phyloP scores from a whole-genome alignment of 2,888 invertebrate genomes.

The Scelioninae gen. 1 region DNA sequence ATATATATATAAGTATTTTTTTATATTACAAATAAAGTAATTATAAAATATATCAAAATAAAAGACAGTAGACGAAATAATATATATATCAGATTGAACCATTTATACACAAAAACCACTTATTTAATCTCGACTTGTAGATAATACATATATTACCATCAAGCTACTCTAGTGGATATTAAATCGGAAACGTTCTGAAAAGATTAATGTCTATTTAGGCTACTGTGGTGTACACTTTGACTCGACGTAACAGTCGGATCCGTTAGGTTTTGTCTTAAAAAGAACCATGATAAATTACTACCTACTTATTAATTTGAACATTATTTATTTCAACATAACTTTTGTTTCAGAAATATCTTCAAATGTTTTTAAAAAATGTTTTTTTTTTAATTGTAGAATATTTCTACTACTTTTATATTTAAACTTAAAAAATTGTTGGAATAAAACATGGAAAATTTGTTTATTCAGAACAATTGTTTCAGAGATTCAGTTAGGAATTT shows the following conservation, averaged over 20 bases:
- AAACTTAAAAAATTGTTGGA: no score
- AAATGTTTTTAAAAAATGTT: no score
- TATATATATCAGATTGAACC: not conserved
- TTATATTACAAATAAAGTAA: no score
- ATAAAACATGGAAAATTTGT: no score
- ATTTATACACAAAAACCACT: constrained; percentile 19
- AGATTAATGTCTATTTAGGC: constrained; percentile 47
- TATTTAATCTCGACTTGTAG: constrained; percentile 36
- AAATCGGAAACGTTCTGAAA: constrained; percentile 32
- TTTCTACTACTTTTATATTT: no score
- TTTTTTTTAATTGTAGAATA: no score
- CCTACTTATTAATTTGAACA: not conserved
- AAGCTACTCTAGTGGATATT: constrained; percentile 32
- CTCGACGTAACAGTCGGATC: constrained; percentile 4
- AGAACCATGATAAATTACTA: not conserved
- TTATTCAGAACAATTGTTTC: no score
- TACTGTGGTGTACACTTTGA: constrained; percentile 6
- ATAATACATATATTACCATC: constrained; percentile 40
- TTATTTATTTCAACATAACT: no score
- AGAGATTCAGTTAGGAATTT: no score
- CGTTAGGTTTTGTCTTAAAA: not conserved
- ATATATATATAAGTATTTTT: no score
- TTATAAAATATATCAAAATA: no score
- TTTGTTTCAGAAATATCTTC: no score
- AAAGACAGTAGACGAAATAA: not conserved